Evolutionary conservation across 2,888 invertebrate species (phyloP), one percentile per base, ranked within the genome.

Genomic region (Diachrysia chrysitis): DNA sequence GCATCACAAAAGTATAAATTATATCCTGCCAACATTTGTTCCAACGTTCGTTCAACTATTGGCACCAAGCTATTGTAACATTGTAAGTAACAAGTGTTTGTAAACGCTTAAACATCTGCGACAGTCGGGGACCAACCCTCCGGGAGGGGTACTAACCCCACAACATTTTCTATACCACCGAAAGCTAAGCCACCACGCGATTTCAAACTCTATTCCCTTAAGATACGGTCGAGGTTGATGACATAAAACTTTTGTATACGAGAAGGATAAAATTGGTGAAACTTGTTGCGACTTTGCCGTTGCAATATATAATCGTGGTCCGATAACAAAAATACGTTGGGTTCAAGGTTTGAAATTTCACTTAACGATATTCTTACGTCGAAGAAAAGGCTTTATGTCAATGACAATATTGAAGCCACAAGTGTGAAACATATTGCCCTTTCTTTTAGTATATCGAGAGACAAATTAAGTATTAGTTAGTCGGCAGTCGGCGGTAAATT

Each of bases 81-180:
- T 77, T 73, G 71, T 69, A 71, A 74, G 86, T 88, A 85, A 88
- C 90, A 91, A 91, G 91, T 90, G 91, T 88, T 87, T 77, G 78
- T 74, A 78, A 81, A 72, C 70, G 78, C 66, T 73, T 71, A 77
- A 81, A 86, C 91, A 91, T 90, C 90, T 91, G 90, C 76, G 88
- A 75, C 75, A 87, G 48, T 85, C 83, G 81, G 61, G 73, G 55
- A 61, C 66, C 79, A 69, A 78, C 79, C 83, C 84, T 86, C 83
- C 68, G 75, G 79, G 83, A 85, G 84, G 83, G 73, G 70, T 72
- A 66, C 66, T 16, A 48, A 63, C 67, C 73, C 75, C 70, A 66
- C 78, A 70, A 76, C 64, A 46, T 66, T 66, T 57, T 23, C 3
- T 65, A 23, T 59, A 51, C 42, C 29, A 23, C 4, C 59, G 6